Conservation (phyloP, 2,797 vertebrate species). For the Parauchenoglanis punctatus region DNA sequence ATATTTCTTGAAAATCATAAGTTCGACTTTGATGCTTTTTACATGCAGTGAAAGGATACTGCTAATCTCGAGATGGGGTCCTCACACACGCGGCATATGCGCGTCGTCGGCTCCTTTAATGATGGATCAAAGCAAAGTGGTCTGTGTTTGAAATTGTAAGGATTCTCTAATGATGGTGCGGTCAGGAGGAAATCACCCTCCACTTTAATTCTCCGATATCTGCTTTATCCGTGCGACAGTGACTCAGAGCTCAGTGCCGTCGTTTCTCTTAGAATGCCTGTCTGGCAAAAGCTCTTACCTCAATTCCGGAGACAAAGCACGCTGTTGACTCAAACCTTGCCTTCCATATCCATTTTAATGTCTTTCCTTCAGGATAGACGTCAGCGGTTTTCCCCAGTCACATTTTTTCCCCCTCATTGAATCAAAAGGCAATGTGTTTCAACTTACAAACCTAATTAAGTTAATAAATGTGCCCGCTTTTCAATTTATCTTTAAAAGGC, state of each 20-base stretch:
- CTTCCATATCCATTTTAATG: conserved; percentile 32
- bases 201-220: conserved; percentile 21
- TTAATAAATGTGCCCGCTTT: conserved; percentile 62
- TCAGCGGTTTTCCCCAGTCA: conserved; percentile 8
- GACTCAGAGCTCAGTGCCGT: conserved; percentile 27
- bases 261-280: conserved; percentile 33
- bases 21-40: not conserved
- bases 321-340: conserved; percentile 9
- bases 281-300: conserved; percentile 26
- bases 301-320: conserved; percentile 16
- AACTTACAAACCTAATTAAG: conserved; percentile 58
- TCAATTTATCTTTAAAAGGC: conserved; percentile 57
- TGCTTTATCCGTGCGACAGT: conserved; percentile 16
- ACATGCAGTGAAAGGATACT: not conserved
- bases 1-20: not conserved
- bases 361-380: conserved; percentile 31
- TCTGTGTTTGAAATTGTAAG: conserved; percentile 48
- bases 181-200: conserved; percentile 15
- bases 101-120: conserved; percentile 33
- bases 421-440: conserved; percentile 51
- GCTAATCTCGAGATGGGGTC: conserved; percentile 11
- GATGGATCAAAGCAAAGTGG: conserved; percentile 49
- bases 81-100: not conserved
- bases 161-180: conserved; percentile 4
- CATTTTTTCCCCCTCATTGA: conserved; percentile 47